Evolutionary conservation across 2,888 invertebrate genomes (phyloP).

Genomic region (Xestia xanthographa): DNA sequence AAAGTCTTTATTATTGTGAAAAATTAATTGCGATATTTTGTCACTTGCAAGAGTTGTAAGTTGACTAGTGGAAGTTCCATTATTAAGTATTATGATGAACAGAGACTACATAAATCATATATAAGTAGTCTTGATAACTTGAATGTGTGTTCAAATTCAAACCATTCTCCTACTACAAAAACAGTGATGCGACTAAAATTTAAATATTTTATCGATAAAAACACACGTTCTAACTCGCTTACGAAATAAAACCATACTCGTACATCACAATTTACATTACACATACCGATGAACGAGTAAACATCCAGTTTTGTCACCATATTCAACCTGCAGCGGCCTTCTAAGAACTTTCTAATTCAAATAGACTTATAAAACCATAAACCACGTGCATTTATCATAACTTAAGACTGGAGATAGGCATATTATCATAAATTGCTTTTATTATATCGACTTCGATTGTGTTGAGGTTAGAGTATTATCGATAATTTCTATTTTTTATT

Average conservation of each 20-base stretch:
- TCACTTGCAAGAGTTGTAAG: neutral
- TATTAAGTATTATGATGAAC: neutral
- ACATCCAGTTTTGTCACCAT: conserved; percentile 58
- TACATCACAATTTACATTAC: conserved; percentile 50
- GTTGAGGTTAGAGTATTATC: conserved; percentile 25
- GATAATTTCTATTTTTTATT: conserved; percentile 41
- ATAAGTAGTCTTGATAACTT: neutral
- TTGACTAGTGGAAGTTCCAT: neutral
- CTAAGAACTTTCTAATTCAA: conserved; percentile 66
- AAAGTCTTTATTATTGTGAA: no score
- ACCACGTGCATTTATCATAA: conserved; percentile 48
- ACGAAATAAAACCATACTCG: conserved; percentile 23
- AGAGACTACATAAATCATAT: neutral
- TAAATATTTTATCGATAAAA: conserved; percentile 40
- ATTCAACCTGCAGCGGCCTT: conserved; percentile 30
- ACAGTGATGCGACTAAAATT: conserved; percentile 22
- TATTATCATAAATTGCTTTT: conserved; percentile 37
- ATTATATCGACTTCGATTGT: conserved; percentile 49
- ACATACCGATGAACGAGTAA: conserved; percentile 44
- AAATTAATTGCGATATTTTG: neutral
- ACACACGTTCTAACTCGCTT: conserved; percentile 2
- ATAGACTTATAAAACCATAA: conserved; percentile 56
- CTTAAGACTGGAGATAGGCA: conserved; percentile 27
- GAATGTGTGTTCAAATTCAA: neutral
- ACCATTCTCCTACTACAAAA: neutral